Evolutionary conservation across 2,797 vertebrate genomes (phyloP), one percentile per base, ranked within the genome.

Genomic region (Acrossocheilus wenchowensis): DNA sequence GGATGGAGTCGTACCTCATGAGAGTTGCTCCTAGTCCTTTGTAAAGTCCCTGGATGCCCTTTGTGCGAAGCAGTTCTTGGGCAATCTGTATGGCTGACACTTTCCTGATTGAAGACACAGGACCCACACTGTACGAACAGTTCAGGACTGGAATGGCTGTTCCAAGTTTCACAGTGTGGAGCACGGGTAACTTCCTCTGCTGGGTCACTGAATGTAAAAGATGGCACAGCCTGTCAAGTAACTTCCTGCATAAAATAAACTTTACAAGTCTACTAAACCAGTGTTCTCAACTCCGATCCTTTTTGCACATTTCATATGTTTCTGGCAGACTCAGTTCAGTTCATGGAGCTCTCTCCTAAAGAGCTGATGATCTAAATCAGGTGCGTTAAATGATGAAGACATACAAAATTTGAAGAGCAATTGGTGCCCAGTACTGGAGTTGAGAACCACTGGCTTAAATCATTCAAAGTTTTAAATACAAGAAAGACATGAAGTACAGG

Each of bases 1-100:
- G 5, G 12, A 36, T 36, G 21, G 19, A 69, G 14, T 79, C 86
- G 89, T 86, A 96, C 96, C 96, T 96, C 92, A 97, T 92, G 83
- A 97, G 80, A 0, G 96, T 97, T 88, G 96, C 96, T 23, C 95
- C 96, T 2, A 97, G 94, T 19, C 96, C 96, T 64, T 89, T 94
- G 90, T 97, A 97, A 50, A 97, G 94, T 2, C 96, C 96, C 36
- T 92, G 93, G 78, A 97, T 89, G 50, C 96, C 96, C 86, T 95
- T 95, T n/a, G 95, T 95, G 81, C 89, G 93, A 83, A 97, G 92
- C 82, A 97, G 93, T 85, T 96, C 95, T 85, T 92, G 93, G 54
- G 96, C 94, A 89, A 97, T 96, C 88, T 96, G 93, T 23, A 93
- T 92, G 62, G 96, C 96, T 0, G 96, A 97, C 52, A 94, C 89